These are phyloP conservation scores for Cephalopachus bancanus DNA, from an alignment of 2,797 vertebrate species.

Conservation along the genomic window DNA sequence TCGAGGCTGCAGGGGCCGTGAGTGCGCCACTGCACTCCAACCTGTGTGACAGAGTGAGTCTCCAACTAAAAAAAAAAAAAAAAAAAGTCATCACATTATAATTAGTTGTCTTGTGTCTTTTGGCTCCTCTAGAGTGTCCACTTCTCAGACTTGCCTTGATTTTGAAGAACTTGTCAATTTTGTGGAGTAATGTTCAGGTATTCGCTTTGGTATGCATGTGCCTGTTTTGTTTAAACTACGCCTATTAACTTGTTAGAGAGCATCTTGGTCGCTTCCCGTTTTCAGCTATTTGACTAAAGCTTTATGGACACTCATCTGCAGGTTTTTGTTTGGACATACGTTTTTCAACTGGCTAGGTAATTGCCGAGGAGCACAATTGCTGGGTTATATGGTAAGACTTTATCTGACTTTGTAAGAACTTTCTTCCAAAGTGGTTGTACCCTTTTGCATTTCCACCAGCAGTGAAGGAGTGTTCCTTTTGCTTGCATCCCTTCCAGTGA, in stretches of 20 bases:
- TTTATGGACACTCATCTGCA: not conserved
- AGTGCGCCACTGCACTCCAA: too few species aligned
- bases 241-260: not conserved
- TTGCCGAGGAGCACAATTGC: not conserved
- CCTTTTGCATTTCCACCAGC: too few species aligned
- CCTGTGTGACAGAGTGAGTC: too few species aligned
- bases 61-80: too few species aligned
- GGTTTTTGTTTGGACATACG: not conserved
- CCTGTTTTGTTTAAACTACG: not conserved
- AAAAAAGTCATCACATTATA: not conserved
- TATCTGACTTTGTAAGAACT: too few species aligned
- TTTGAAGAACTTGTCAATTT: not conserved
- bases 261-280: not conserved
- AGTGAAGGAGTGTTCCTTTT: not conserved
- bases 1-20: too few species aligned
- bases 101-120: not conserved
- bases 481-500: not conserved
- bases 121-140: not conserved
- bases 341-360: not conserved
- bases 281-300: constrained; percentile 10
- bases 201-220: not conserved
- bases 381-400: not conserved
- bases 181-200: not conserved
- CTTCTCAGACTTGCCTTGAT: not conserved
- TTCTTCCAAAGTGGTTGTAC: too few species aligned